A percentile compares a stretch with the other conserved stretches of the same genome.
phyloP scores from a whole-genome alignment of 2,797 vertebrate species.

The Molossus alvarezi region DNA sequence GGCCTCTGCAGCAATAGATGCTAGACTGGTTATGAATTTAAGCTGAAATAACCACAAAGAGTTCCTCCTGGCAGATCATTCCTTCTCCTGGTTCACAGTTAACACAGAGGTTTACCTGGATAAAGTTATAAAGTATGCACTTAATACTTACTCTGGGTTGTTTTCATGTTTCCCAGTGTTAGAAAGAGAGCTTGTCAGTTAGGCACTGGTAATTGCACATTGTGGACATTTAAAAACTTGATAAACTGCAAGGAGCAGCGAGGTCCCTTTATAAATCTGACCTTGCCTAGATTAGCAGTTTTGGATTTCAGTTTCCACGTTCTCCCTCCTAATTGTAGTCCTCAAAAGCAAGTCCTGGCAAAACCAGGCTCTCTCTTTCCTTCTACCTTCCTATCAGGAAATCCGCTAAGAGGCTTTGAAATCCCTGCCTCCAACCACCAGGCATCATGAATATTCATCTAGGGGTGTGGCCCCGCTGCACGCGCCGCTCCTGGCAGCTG shows the following conservation, averaged over 20 bases:
- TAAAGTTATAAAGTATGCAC: neutral
- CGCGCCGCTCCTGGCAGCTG: neutral
- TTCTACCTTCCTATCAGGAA: slow-evolving; percentile 17
- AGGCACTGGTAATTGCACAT: neutral
- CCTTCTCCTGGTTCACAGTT: neutral
- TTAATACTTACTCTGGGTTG: neutral
- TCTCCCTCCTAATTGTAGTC: neutral
- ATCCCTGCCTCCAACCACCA: neutral
- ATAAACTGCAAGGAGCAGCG: neutral
- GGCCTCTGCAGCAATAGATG: neutral
- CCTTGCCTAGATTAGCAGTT: neutral
- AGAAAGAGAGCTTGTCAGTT: neutral
- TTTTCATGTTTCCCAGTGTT: slow-evolving; percentile 32
- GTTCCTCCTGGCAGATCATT: neutral
- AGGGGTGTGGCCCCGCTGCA: neutral
- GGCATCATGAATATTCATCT: slow-evolving; percentile 77
- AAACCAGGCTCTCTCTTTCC: neutral
- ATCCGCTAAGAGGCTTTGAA: slow-evolving; percentile 30
- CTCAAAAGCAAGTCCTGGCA: slow-evolving; percentile 23
- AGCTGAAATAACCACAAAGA: neutral
- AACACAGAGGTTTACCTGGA: neutral
- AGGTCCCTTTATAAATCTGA: slow-evolving; percentile 28
- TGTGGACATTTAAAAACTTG: neutral
- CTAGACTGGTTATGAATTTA: neutral
- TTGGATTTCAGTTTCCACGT: neutral